Conservation (phyloP, 2,113 vertebrate genomes). For the Lota lota region DNA sequence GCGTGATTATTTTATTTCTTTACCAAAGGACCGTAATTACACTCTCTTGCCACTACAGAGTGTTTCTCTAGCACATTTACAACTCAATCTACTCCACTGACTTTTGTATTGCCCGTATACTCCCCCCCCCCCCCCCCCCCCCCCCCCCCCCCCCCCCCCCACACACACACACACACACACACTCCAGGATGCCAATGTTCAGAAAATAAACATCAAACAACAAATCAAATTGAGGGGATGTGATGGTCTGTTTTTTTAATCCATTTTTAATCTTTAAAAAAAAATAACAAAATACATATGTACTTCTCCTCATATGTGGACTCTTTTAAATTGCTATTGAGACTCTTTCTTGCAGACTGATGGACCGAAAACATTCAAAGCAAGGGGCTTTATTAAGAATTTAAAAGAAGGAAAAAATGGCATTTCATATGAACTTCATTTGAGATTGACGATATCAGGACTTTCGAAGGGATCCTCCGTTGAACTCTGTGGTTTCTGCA, state of each 20-base stretch:
- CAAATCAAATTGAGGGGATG: background rate
- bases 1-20: constrained; percentile 27
- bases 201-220: constrained; percentile 11
- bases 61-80: constrained; percentile 1
- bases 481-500: constrained; percentile 9
- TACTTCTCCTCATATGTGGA: constrained; percentile 23
- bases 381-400: background rate
- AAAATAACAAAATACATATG: constrained; percentile 13
- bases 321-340: constrained; percentile 27
- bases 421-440: constrained; percentile 15
- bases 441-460: constrained; percentile 16
- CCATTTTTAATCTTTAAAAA: constrained; percentile 35
- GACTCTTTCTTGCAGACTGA: constrained; percentile 34
- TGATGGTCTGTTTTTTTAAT: constrained; percentile 31
- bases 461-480: background rate
- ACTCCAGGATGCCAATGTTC: background rate
- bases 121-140: background rate
- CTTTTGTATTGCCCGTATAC: background rate
- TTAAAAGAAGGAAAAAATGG: constrained; percentile 1
- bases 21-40: constrained; percentile 57
- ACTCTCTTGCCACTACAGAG: constrained; percentile 2
- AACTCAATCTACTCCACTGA: constrained; percentile 4
- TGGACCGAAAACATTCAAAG: constrained; percentile 12
- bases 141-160: background rate
- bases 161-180: background rate